phyloP scores from a whole-genome alignment of 2,888 invertebrate species.

The Ophraella communa region DNA sequence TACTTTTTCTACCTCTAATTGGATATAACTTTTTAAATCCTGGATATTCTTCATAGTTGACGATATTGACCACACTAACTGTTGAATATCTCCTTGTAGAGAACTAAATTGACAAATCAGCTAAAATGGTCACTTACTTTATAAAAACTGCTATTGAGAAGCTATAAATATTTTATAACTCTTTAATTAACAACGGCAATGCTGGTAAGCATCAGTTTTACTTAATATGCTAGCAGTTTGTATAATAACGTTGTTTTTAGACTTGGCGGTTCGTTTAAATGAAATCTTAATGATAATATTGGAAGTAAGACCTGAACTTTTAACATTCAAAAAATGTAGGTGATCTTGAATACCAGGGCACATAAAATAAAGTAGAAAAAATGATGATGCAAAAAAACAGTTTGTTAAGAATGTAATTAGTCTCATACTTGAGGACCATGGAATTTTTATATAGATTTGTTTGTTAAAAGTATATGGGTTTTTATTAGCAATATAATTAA shows the following conservation, averaged over 20 bases:
- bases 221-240: background rate
- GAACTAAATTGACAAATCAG: background rate
- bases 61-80: background rate
- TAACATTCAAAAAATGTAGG: background rate
- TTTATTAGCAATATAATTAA: no score
- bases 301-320: background rate
- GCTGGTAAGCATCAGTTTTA: background rate
- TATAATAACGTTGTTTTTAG: background rate
- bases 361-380: no score
- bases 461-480: no score
- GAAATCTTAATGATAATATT: background rate
- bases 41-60: background rate
- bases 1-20: no score
- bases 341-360: background rate
- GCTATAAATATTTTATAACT: constrained; percentile 6
- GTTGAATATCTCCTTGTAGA: background rate
- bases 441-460: no score
- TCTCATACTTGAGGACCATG: no score
- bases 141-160: background rate
- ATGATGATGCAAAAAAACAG: no score
- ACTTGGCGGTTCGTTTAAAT: background rate
- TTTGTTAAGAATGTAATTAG: no score
- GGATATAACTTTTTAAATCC: no score
- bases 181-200: background rate
- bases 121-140: background rate